Conservation (phyloP, 2,888 invertebrate genomes). For the Hyposoter didymator region DNA sequence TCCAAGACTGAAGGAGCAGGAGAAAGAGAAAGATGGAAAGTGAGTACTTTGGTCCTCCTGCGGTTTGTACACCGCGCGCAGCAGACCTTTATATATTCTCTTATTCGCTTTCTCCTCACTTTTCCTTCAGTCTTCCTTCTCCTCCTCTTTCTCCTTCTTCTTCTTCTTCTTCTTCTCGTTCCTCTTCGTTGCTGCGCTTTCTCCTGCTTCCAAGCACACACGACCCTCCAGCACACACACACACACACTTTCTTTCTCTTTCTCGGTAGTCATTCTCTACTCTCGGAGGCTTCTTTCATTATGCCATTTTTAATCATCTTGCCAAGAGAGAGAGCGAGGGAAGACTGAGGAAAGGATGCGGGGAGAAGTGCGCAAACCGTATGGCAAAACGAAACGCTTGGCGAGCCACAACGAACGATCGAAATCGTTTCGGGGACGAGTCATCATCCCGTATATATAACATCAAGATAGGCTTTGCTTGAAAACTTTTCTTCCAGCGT, state of each 20-base stretch:
- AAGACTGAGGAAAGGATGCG: slow-evolving; percentile 62
- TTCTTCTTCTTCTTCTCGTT: slow-evolving; percentile 33
- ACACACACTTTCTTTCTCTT: slow-evolving; percentile 53
- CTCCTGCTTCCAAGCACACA: slow-evolving; percentile 14
- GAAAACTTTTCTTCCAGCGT: slow-evolving; percentile 48
- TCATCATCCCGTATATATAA: slow-evolving; percentile 59
- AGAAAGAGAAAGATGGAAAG: slow-evolving; percentile 15
- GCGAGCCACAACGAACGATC: slow-evolving; percentile 61
- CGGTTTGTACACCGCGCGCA: slow-evolving; percentile 5
- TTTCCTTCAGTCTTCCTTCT: slow-evolving; percentile 39
- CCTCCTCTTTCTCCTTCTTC: slow-evolving; percentile 1
- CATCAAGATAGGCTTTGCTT: slow-evolving; percentile 39
- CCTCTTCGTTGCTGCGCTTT: slow-evolving; percentile 48
- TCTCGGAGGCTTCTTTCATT: slow-evolving; percentile 79
- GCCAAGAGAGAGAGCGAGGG: slow-evolving; percentile 60
- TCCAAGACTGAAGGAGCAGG: not conserved
- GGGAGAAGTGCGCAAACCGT: slow-evolving; percentile 59
- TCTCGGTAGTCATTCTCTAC: slow-evolving; percentile 78
- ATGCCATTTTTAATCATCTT: slow-evolving; percentile 82
- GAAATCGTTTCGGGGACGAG: slow-evolving; percentile 69
- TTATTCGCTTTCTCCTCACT: slow-evolving; percentile 54
- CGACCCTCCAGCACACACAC: not conserved
- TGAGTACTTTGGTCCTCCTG: slow-evolving; percentile 55
- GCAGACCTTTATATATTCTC: slow-evolving; percentile 59
- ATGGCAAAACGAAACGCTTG: slow-evolving; percentile 51